Conservation (phyloP, 2,113 vertebrate species). For the Gnathonemus echidnorhynchus region DNA sequence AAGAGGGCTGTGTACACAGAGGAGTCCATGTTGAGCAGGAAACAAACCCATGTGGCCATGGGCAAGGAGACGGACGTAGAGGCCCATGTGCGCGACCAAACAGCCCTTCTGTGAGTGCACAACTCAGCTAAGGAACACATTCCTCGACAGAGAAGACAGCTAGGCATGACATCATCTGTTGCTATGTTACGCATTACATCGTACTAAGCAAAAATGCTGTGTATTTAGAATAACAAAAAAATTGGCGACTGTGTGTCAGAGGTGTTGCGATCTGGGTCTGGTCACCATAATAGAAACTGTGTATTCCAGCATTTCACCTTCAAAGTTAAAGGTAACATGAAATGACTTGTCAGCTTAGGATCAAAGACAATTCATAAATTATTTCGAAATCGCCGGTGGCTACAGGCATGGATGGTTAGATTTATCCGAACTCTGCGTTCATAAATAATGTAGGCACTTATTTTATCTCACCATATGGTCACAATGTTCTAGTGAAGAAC, state of each 20-base stretch:
- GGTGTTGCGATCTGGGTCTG: neutral
- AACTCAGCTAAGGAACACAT: constrained; percentile 24
- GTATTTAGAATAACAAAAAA: neutral
- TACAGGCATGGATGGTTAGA: neutral
- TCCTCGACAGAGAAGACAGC: neutral
- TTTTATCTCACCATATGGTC: constrained; percentile 25
- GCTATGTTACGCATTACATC: neutral
- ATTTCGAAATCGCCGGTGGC: constrained; percentile 29
- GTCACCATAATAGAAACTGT: constrained; percentile 29
- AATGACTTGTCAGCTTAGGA: constrained; percentile 24
- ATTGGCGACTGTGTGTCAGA: neutral
- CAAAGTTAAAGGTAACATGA: constrained; percentile 23
- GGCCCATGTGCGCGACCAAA: constrained; percentile 22
- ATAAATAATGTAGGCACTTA: constrained; percentile 29
- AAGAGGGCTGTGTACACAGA: constrained; percentile 31
- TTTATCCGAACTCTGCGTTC: constrained; percentile 32
- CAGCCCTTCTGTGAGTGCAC: constrained; percentile 29
- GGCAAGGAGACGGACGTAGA: constrained; percentile 37
- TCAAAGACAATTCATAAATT: constrained; percentile 40
- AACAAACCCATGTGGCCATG: too few relatives aligned
- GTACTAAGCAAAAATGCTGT: neutral
- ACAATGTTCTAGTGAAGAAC: constrained; percentile 14
- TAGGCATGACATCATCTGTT: neutral
- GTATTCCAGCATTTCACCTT: constrained; percentile 39
- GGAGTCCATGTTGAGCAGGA: constrained; percentile 34